Conservation (phyloP, 2,113 vertebrate species). For the Callorhinus ursinus region DNA sequence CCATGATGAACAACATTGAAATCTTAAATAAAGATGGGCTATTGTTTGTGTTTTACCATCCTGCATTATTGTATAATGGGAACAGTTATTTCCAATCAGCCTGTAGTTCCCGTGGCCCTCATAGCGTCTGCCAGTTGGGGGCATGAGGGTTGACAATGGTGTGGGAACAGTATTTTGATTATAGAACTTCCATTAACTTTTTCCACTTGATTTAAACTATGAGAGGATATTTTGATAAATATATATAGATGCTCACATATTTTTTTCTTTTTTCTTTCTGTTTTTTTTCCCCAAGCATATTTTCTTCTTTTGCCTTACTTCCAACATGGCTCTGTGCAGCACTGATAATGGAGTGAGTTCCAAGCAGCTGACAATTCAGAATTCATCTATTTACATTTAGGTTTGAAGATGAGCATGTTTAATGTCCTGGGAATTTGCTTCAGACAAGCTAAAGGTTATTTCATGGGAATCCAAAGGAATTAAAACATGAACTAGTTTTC, state of each 20-base stretch:
- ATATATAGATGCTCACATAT: not conserved
- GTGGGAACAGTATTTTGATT: not conserved
- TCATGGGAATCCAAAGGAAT: not conserved
- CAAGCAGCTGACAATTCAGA: not conserved
- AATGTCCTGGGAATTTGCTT: not conserved
- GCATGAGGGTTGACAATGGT: not conserved
- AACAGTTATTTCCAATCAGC: not conserved
- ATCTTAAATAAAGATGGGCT: not conserved
- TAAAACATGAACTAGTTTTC: not conserved
- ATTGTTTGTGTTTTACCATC: not conserved
- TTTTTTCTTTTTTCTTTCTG: not conserved
- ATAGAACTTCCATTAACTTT: not conserved
- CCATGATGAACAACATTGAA: not conserved
- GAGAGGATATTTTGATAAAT: not conserved
- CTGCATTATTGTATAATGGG: not conserved
- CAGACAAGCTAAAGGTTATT: not conserved
- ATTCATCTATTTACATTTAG: not conserved
- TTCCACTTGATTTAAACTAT: not conserved
- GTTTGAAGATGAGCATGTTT: not conserved
- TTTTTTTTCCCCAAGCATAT: not conserved
- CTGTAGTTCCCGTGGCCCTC: not conserved
- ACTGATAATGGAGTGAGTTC: not conserved
- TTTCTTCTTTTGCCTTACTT: not conserved
- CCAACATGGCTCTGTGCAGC: not conserved
- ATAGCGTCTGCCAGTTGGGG: not conserved